A percentile compares a stretch with the other conserved stretches of the same genome.
Evolutionary conservation across 64 coral and sea anemone species (phyloP).

Genomic region (Dendrophyllia cribrosa): DNA sequence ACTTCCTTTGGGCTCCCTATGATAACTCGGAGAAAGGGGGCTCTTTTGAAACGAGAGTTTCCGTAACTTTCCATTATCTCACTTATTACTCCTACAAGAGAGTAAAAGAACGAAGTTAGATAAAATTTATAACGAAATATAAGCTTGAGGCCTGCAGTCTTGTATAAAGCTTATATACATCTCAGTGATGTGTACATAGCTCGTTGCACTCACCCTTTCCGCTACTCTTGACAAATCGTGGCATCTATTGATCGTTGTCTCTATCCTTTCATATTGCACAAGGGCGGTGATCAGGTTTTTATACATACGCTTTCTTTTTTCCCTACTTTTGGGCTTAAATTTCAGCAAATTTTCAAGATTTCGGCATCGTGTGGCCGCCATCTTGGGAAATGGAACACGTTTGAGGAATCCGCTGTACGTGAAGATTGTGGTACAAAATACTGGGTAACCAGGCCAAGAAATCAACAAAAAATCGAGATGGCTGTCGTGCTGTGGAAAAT

Average conservation of each 20-base stretch:
- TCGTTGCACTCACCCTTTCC: conserved; percentile 75
- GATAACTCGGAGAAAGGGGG: no score
- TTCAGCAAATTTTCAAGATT: conserved; percentile 90
- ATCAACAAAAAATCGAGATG: conserved; percentile 62
- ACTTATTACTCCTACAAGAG: no score
- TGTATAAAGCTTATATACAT: no score
- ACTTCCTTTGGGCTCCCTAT: no score
- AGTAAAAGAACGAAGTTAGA: no score
- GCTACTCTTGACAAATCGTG: conserved; percentile 97
- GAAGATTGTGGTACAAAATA: not conserved
- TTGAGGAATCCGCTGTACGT: not conserved
- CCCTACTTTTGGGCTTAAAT: conserved; percentile 86
- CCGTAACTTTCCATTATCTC: no score
- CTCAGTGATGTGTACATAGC: no score
- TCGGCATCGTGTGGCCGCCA: conserved; percentile 87
- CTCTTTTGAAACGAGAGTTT: no score
- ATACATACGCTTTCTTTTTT: conserved; percentile 87
- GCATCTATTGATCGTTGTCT: conserved; percentile 93
- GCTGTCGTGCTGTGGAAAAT: conserved; percentile 58
- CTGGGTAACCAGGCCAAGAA: not conserved
- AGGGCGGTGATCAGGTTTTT: conserved; percentile 95
- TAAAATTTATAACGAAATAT: no score
- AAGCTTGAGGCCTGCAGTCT: no score
- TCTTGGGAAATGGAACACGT: conserved; percentile 11
- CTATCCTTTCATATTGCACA: conserved; percentile 96